Conservation (phyloP, 2,113 vertebrate species). For the Notothenia coriiceps region DNA sequence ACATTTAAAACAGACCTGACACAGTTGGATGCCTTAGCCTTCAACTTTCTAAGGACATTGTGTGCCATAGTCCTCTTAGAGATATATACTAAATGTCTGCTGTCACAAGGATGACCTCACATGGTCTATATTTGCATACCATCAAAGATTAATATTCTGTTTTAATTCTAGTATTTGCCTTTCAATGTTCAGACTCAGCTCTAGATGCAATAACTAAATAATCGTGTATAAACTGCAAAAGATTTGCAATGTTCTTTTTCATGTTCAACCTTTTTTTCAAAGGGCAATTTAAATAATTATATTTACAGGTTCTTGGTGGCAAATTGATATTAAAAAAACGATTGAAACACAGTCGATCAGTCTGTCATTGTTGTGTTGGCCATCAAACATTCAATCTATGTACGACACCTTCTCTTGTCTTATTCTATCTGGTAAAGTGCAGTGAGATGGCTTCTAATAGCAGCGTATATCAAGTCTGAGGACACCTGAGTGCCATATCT, state of each 20-base stretch:
- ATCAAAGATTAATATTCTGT: neutral
- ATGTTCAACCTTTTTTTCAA: neutral
- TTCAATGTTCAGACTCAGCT: neutral
- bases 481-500: neutral
- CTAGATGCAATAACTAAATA: neutral
- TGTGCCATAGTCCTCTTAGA: conserved; percentile 18
- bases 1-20: conserved; percentile 65
- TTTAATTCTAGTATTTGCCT: neutral
- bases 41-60: conserved; percentile 34
- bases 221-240: neutral
- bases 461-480: neutral
- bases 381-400: conserved; percentile 6
- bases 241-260: neutral
- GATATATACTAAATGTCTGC: conserved; percentile 23
- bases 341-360: neutral
- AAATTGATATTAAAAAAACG: conserved; percentile 4
- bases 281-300: neutral
- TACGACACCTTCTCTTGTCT: neutral
- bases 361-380: neutral
- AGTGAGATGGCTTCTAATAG: neutral
- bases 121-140: neutral
- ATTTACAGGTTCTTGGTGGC: neutral
- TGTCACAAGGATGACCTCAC: conserved; percentile 17
- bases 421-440: conserved; percentile 10
- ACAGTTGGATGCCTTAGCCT: conserved; percentile 49